Conservation (phyloP, 2,888 invertebrate species). For the Trisateles emortualis region DNA sequence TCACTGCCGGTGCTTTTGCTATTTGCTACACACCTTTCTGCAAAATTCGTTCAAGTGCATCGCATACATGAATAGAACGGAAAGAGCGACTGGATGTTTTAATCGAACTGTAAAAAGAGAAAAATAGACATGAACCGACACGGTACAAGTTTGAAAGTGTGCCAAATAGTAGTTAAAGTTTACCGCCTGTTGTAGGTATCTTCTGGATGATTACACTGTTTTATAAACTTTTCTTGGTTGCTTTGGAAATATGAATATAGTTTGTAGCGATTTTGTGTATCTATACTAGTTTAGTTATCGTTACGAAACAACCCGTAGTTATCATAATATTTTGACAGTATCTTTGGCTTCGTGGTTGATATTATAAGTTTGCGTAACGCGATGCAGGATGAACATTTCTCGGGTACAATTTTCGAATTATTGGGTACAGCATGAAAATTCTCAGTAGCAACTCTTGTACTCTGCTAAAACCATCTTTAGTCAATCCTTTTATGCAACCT, state of each 20-base stretch:
- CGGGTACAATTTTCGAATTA: too few relatives aligned
- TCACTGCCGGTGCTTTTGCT: conserved; percentile 32
- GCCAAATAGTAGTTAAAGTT: conserved; percentile 72
- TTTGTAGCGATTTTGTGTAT: conserved; percentile 15
- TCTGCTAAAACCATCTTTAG: too few relatives aligned
- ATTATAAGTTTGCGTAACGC: too few relatives aligned
- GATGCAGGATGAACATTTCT: too few relatives aligned
- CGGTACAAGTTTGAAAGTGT: conserved; percentile 65
- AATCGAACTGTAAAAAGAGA: conserved; percentile 61
- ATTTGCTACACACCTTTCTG: conserved; percentile 56
- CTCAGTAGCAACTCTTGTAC: too few relatives aligned
- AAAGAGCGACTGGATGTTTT: conserved; percentile 61
- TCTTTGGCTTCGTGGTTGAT: too few relatives aligned
- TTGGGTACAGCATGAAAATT: too few relatives aligned
- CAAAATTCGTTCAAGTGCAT: conserved; percentile 55
- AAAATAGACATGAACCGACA: conserved; percentile 51
- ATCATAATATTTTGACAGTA: too few relatives aligned
- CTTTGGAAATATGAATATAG: conserved; percentile 42
- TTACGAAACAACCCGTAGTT: too few relatives aligned
- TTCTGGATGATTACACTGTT: conserved; percentile 57
- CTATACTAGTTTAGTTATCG: too few relatives aligned
- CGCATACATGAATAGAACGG: conserved; percentile 53
- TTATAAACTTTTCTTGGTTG: conserved; percentile 46
- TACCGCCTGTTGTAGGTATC: conserved; percentile 49
- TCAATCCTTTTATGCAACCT: too few relatives aligned